These are phyloP conservation scores for Eidolon dupreanum DNA, from an alignment of 2,797 vertebrate species.

Conservation along the genomic window DNA sequence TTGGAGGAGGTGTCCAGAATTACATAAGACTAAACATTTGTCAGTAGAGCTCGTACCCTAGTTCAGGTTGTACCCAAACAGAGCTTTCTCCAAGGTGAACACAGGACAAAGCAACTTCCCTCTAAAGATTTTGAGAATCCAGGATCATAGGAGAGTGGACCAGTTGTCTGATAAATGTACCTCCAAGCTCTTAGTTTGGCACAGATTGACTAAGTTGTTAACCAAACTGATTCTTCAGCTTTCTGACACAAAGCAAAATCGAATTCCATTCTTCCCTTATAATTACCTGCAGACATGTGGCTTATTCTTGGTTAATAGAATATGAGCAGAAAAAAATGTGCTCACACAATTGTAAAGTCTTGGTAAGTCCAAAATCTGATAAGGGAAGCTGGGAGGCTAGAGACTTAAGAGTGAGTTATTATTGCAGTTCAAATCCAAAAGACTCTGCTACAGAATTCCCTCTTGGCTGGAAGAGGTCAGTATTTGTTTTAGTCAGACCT, in stretches of 20 bases:
- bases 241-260: neutral
- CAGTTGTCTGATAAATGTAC: neutral
- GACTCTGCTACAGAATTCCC: neutral
- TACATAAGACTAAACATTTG: neutral
- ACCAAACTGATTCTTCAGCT: neutral
- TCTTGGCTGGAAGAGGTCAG: too few species aligned
- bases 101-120: too few species aligned
- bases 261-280: too few species aligned
- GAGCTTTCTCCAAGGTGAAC: neutral
- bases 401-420: neutral
- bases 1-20: neutral
- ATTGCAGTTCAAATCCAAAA: neutral
- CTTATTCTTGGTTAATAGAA: neutral
- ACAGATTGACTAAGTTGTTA: neutral
- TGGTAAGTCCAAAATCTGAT: neutral
- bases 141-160: too few species aligned
- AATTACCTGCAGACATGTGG: neutral
- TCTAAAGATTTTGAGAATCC: too few species aligned
- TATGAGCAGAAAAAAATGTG: neutral
- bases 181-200: neutral
- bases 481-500: neutral
- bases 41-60: neutral
- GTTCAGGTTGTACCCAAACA: neutral
- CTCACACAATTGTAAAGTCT: neutral
- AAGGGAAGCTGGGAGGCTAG: neutral